Percentiles rank a stretch among this genome's conserved stretches.
Conservation (phyloP, 2,888 invertebrate genomes). For the Fissipunctia ypsillon region DNA sequence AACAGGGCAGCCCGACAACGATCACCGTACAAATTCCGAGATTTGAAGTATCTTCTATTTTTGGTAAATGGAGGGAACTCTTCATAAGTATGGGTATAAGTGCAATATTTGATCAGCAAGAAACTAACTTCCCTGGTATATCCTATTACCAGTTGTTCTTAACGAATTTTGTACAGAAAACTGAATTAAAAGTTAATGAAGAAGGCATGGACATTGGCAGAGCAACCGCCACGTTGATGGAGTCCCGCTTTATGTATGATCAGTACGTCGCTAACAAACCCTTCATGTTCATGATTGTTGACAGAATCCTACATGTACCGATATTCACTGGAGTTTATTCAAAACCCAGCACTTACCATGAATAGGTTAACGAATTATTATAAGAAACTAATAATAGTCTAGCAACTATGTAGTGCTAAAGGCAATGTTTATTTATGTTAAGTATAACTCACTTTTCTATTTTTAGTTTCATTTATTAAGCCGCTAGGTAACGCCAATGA, state of each 20-base stretch:
- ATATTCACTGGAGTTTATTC: conserved; percentile 85
- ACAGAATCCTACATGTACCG: conserved; percentile 75
- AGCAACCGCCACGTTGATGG: conserved; percentile 70
- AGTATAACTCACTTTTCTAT: background rate
- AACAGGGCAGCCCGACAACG: conserved; percentile 76
- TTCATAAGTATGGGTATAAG: conserved; percentile 82
- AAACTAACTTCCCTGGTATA: conserved; percentile 75
- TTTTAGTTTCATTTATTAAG: background rate
- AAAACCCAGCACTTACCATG: conserved; percentile 72
- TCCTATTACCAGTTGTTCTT: conserved; percentile 76
- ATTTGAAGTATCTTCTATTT: conserved; percentile 89
- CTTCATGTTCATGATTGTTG: conserved; percentile 84
- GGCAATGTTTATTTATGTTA: background rate
- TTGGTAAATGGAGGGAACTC: conserved; percentile 85
- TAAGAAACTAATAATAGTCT: background rate
- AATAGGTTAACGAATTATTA: background rate
- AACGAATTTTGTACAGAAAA: conserved; percentile 83
- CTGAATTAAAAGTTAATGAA: conserved; percentile 81
- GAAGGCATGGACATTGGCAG: conserved; percentile 79
- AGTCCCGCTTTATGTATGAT: conserved; percentile 68
- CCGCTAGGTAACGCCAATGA: background rate
- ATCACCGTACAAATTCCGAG: conserved; percentile 88
- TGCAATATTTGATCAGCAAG: conserved; percentile 75
- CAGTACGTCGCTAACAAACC: conserved; percentile 79
- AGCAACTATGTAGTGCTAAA: too few species aligned